Base-by-base conservation (phyloP, 2,113 vertebrate species). In the Oreochromis tanganicae region DNA sequence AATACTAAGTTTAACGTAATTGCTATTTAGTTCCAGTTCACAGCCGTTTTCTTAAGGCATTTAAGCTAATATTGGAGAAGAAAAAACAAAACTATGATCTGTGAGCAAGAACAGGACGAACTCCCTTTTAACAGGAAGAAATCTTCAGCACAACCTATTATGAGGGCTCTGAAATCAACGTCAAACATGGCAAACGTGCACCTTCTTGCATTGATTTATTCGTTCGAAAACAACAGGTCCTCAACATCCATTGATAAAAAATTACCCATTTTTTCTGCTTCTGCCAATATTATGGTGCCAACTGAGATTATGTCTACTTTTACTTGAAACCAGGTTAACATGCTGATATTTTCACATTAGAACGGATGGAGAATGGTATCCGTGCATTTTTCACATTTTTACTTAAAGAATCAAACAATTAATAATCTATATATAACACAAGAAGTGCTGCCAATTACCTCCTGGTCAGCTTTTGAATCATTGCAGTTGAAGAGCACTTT, bases 291-390 rank as follows among this genome's bases (percentile, higher is more conserved):
- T 24, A 34, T 43, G 36, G 6, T 14, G n/a, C 12, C 36, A 14
- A 14, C 5, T 16, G n/a, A 16, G 63, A 27, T 71, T 1, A 16
- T 24, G 21, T 3, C 38, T 16, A 16, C 5, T 71, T 71, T 43
- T 14, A 68, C 7, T 9, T 71, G 66, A 68, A 68, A 68, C 36
- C 12, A 5, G n/a, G 38, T 61, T 41, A 41, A 68, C 36, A 68
- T 21, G n/a, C 36, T 21, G 0, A 68, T 68, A 0, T 68, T 68
- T 68, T 38, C 34, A 5, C 12, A 68, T 1, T 2, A 68, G 17
- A 38, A 38, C 1, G 0, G 13, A 5, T 57, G 24, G 24, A 57
- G 56, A 59, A 59, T 17, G 27, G 57, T 59, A 61, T 71, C 7
- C 27, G 66, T 27, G 38, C 21, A 71, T 71, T 46, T 46, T 46